phyloP scores from a whole-genome alignment of 2,113 vertebrate genomes.

The Pitta sordida region DNA sequence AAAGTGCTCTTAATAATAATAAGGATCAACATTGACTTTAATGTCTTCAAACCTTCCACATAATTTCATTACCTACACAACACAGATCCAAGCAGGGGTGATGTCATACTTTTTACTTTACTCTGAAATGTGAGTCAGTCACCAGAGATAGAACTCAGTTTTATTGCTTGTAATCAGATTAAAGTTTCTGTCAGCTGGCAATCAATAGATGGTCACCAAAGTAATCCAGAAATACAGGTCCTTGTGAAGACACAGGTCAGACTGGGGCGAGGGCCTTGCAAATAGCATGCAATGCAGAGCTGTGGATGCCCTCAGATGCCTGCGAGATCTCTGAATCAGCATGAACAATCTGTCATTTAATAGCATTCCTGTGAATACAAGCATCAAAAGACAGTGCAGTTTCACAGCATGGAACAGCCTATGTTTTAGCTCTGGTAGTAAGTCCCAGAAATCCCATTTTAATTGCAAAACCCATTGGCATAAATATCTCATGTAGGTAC shows the following conservation, averaged over 20 bases:
- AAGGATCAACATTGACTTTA: constrained; percentile 83
- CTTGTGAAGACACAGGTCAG: background rate
- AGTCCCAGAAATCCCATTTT: background rate
- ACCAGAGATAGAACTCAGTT: constrained; percentile 77
- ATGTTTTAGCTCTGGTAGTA: background rate
- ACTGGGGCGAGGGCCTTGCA: accelerated
- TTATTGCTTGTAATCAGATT: constrained; percentile 77
- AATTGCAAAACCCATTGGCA: background rate
- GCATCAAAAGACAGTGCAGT: background rate
- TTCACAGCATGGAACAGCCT: background rate
- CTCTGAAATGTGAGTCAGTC: constrained; percentile 79
- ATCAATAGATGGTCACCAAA: constrained; percentile 65
- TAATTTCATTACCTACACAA: constrained; percentile 81
- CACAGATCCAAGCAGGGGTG: constrained; percentile 77
- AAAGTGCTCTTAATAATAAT: constrained; percentile 84
- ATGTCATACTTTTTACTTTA: constrained; percentile 79
- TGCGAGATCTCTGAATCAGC: background rate
- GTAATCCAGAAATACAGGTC: constrained; percentile 58
- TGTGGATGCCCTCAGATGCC: background rate
- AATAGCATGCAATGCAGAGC: background rate
- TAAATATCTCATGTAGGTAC: background rate
- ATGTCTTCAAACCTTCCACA: constrained; percentile 75
- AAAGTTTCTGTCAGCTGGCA: constrained; percentile 67
- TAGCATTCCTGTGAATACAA: background rate
- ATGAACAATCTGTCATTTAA: background rate